Percentiles rank a stretch among this genome's conserved stretches.
Conservation (phyloP, 2,888 invertebrate species). For the Agrotis segetum region DNA sequence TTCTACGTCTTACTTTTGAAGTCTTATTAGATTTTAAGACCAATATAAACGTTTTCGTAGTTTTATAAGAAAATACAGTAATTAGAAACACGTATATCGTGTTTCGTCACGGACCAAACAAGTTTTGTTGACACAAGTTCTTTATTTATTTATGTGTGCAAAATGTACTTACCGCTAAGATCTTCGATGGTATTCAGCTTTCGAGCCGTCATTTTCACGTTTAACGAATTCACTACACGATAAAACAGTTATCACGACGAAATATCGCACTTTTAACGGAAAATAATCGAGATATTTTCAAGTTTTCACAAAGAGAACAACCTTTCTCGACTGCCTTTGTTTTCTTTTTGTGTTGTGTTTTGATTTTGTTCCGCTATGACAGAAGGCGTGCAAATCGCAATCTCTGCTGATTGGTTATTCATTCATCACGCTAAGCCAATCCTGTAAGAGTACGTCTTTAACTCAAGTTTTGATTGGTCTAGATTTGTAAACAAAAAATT, state of each 20-base stretch:
- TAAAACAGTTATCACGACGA: conserved; percentile 52
- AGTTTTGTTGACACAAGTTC: conserved; percentile 72
- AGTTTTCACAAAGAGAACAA: conserved; percentile 63
- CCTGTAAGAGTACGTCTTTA: conserved; percentile 26
- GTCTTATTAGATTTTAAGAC: neutral
- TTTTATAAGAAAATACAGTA: conserved; percentile 14
- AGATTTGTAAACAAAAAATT: conserved; percentile 66
- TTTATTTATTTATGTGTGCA: conserved; percentile 79
- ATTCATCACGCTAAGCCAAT: conserved; percentile 42
- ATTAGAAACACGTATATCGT: conserved; percentile 68
- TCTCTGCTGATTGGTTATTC: conserved; percentile 61
- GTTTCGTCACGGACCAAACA: conserved; percentile 73
- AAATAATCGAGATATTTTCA: conserved; percentile 63
- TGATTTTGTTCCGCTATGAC: conserved; percentile 70
- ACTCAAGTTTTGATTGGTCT: conserved; percentile 69
- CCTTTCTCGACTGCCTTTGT: conserved; percentile 75
- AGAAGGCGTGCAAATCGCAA: conserved; percentile 68
- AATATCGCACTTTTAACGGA: conserved; percentile 64
- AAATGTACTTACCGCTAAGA: conserved; percentile 84
- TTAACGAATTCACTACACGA: conserved; percentile 66
- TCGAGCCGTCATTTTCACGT: conserved; percentile 83
- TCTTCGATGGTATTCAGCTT: conserved; percentile 89
- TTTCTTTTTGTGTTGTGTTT: conserved; percentile 74
- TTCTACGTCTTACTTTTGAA: conserved; percentile 21
- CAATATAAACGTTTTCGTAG: neutral